phyloP scores from a whole-genome alignment of 2,113 vertebrate genomes.

The Silurus meridionalis region DNA sequence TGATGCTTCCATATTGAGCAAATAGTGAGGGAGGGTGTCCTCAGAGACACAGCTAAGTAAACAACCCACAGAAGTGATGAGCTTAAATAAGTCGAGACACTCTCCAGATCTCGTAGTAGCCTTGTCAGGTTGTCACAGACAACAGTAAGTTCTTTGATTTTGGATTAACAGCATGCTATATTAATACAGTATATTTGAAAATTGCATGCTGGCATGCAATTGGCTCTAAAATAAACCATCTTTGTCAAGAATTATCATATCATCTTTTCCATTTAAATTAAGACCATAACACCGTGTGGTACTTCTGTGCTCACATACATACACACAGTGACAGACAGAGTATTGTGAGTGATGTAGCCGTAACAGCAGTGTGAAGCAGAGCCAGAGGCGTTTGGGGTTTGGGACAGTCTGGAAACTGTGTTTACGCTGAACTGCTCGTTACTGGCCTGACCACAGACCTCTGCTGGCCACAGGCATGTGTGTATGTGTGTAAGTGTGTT shows the following conservation, averaged over 20 bases:
- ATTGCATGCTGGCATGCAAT: slow-evolving; percentile 2
- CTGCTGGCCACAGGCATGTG: slow-evolving; percentile 74
- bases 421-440: slow-evolving; percentile 68
- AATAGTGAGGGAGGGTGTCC: slow-evolving; percentile 7
- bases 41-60: slow-evolving; percentile 24
- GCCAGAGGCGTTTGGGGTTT: slow-evolving; percentile 55
- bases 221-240: slow-evolving; percentile 18
- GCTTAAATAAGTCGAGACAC: slow-evolving; percentile 27
- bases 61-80: slow-evolving; percentile 27
- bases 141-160: slow-evolving; percentile 33
- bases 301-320: not conserved
- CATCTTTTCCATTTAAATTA: slow-evolving; percentile 40
- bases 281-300: slow-evolving; percentile 30
- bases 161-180: slow-evolving; percentile 13
- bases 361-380: slow-evolving; percentile 42
- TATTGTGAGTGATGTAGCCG: slow-evolving; percentile 48
- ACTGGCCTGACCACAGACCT: slow-evolving; percentile 73
- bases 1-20: slow-evolving; percentile 3
- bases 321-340: slow-evolving; percentile 39
- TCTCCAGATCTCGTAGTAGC: slow-evolving; percentile 29
- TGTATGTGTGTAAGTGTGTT: slow-evolving; percentile 59
- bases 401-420: slow-evolving; percentile 73
- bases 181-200: slow-evolving; percentile 24
- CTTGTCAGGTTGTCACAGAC: slow-evolving; percentile 24
- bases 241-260: slow-evolving; percentile 46